Evolutionary conservation across 2,888 invertebrate species (phyloP).

Genomic region (Drosophila barbarae): DNA sequence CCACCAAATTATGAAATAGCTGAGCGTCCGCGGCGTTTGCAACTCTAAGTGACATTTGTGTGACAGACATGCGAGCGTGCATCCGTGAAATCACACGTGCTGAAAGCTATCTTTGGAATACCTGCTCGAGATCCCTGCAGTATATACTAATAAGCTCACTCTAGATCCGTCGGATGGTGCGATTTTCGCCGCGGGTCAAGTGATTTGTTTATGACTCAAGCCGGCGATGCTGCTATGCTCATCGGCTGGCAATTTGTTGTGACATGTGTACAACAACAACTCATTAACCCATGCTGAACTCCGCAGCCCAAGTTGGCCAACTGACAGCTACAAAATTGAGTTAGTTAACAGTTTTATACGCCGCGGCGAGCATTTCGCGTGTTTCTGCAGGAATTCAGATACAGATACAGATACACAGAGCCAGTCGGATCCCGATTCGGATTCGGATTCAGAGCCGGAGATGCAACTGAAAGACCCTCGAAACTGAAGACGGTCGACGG

Average conservation of each 20-base stretch:
- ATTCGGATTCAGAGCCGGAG: slow-evolving; percentile 16
- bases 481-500: slow-evolving; percentile 72
- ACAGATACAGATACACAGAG: slow-evolving; percentile 30
- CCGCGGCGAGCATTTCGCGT: slow-evolving; percentile 76
- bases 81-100: slow-evolving; percentile 66
- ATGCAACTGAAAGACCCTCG: slow-evolving; percentile 39
- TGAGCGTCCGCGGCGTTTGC: slow-evolving; percentile 64
- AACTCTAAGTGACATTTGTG: slow-evolving; percentile 72
- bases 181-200: slow-evolving; percentile 59
- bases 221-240: slow-evolving; percentile 43
- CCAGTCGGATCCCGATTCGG: slow-evolving; percentile 9
- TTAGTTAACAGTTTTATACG: slow-evolving; percentile 80
- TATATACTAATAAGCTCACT: slow-evolving; percentile 16
- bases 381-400: slow-evolving; percentile 52
- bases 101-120: slow-evolving; percentile 4
- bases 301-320: slow-evolving; percentile 53
- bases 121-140: slow-evolving; percentile 11
- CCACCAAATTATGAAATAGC: slow-evolving; percentile 71
- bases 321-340: slow-evolving; percentile 80
- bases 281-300: slow-evolving; percentile 75
- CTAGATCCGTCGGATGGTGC: slow-evolving; percentile 40
- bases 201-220: slow-evolving; percentile 59
- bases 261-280: slow-evolving; percentile 70
- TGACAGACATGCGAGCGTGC: slow-evolving; percentile 68
- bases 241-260: slow-evolving; percentile 73